A percentile compares a stretch with the other conserved stretches of the same genome.
phyloP scores from a whole-genome alignment of 2,888 invertebrate genomes.

The Leptinotarsa peninsularis region DNA sequence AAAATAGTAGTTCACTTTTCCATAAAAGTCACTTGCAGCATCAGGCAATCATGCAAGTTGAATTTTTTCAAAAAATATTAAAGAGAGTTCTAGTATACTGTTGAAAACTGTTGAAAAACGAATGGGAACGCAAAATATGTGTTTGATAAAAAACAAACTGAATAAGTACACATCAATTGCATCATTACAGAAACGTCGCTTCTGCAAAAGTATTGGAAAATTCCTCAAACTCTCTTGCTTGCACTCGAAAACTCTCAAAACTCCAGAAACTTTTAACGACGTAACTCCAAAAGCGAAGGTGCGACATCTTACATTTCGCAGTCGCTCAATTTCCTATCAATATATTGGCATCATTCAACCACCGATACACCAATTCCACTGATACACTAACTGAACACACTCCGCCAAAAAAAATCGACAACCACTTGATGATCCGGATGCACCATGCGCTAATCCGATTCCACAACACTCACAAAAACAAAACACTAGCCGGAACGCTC shows the following conservation, averaged over 20 bases:
- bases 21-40: too few species aligned
- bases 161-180: too few species aligned
- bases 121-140: too few species aligned
- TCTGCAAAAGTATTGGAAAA: neutral
- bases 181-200: too few species aligned
- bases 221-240: neutral
- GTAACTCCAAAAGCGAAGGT: neutral
- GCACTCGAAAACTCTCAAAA: neutral
- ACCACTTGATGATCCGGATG: constrained; percentile 11
- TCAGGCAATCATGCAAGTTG: too few species aligned
- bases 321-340: neutral
- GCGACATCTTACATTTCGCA: neutral
- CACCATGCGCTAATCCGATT: constrained; percentile 9
- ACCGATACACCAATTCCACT: neutral
- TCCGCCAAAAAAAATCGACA: neutral
- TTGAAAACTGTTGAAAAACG: neutral
- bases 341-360: constrained; percentile 15
- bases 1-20: too few species aligned
- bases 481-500: constrained; percentile 5
- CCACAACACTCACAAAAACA: constrained; percentile 11
- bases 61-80: too few species aligned
- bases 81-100: too few species aligned
- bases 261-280: neutral
- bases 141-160: too few species aligned
- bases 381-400: neutral